phyloP scores from a whole-genome alignment of 1,140 invertebrate genomes.

The Yoshiicerus persimilis region DNA sequence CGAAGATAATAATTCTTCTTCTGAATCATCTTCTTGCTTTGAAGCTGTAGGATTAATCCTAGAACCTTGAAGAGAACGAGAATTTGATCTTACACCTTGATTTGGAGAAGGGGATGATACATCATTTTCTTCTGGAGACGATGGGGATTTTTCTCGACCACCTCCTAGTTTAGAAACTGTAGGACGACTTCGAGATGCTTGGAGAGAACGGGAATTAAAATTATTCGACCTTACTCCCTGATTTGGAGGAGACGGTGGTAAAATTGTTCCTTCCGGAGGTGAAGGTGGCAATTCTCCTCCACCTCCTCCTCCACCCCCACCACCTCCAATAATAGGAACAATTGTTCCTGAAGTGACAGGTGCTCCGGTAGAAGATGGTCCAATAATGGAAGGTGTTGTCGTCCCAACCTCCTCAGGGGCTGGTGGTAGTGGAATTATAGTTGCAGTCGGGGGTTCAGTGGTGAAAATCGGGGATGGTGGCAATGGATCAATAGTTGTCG shows the following conservation, averaged over 20 bases:
- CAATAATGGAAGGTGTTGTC: background rate
- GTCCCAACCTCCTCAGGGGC: background rate
- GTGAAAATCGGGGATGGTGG: too few species aligned
- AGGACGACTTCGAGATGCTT: background rate
- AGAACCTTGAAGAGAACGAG: background rate
- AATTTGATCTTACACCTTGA: too few species aligned
- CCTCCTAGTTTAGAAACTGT: too few species aligned
- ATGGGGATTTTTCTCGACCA: too few species aligned
- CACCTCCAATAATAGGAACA: constrained; percentile 37
- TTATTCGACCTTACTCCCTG: background rate
- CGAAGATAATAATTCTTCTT: too few species aligned
- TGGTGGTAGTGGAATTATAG: background rate
- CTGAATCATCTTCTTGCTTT: too few species aligned
- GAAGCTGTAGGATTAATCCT: too few species aligned
- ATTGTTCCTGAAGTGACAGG: constrained; percentile 1
- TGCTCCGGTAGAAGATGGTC: background rate
- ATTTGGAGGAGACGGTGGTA: constrained; percentile 29
- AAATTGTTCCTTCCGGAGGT: constrained; percentile 1
- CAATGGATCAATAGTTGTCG: background rate
- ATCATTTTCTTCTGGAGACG: too few species aligned
- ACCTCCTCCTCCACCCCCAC: background rate
- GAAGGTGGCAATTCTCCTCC: constrained; percentile 21
- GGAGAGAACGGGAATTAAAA: background rate
- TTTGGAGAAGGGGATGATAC: too few species aligned
- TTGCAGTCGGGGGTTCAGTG: background rate